Conservation (phyloP, 1,140 invertebrate genomes). For the Drosophila nigromelanica region DNA sequence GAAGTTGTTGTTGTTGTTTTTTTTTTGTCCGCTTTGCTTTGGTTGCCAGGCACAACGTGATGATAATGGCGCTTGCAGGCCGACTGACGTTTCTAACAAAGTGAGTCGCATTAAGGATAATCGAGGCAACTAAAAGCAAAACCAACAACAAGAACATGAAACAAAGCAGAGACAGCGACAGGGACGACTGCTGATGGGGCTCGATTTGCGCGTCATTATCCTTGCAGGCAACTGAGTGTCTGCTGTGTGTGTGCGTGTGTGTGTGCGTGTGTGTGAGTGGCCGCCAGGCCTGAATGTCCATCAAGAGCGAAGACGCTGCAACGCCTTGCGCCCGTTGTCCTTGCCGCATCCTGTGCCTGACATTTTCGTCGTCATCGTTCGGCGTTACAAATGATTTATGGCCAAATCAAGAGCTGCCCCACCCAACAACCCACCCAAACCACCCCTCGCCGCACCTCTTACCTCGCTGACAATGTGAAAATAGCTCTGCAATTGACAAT, state of each 20-base stretch:
- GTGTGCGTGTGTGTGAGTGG: conserved; percentile 26
- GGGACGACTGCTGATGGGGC: conserved; percentile 34
- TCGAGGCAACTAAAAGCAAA: conserved; percentile 79
- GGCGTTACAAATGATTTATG: conserved; percentile 67
- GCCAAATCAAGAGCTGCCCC: conserved; percentile 50
- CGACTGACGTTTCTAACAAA: conserved; percentile 81
- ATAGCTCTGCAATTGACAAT: conserved; percentile 75
- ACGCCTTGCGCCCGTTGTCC: conserved; percentile 58
- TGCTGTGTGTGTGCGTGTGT: background rate
- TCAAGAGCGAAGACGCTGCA: conserved; percentile 65
- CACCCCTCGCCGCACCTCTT: background rate
- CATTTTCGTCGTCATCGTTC: conserved; percentile 65
- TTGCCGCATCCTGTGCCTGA: conserved; percentile 65
- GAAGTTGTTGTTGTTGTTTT: conserved; percentile 33
- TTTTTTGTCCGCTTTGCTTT: conserved; percentile 21
- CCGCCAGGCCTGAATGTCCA: conserved; percentile 69
- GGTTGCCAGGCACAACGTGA: conserved; percentile 51
- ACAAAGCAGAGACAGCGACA: conserved; percentile 66
- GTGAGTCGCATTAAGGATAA: conserved; percentile 82
- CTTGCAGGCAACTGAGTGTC: conserved; percentile 34
- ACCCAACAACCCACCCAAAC: conserved; percentile 24
- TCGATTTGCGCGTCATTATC: conserved; percentile 80
- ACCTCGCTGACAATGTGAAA: conserved; percentile 37
- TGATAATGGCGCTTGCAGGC: conserved; percentile 80
- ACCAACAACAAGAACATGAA: conserved; percentile 63